These are phyloP conservation scores for Pseudorasbora parva DNA, from an alignment of 2,113 vertebrate species.

Conservation along the genomic window DNA sequence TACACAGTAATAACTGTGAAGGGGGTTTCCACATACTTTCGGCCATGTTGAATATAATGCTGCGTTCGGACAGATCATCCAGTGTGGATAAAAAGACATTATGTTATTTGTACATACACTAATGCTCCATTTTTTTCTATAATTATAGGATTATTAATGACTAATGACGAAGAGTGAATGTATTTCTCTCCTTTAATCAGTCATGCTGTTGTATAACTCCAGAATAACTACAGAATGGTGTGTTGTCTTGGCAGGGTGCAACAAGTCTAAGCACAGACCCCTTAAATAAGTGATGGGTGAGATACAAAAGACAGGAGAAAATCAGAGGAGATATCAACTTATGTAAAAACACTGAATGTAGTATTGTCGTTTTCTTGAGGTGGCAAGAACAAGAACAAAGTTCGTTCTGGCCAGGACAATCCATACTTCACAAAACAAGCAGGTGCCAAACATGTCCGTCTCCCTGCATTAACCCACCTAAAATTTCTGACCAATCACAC, in stretches of 20 bases:
- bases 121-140: background rate
- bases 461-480: too few species aligned
- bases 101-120: background rate
- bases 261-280: conserved; percentile 68
- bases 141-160: background rate
- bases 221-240: conserved; percentile 56
- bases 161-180: background rate
- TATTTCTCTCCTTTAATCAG: conserved; percentile 29
- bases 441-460: too few species aligned
- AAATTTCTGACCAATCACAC: too few species aligned
- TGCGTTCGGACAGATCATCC: background rate
- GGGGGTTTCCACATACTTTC: background rate
- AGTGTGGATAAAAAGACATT: background rate
- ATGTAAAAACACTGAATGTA: conserved; percentile 69
- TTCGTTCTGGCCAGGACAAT: too few species aligned
- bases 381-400: too few species aligned
- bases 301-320: conserved; percentile 63
- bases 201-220: conserved; percentile 42
- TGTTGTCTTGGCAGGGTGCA: conserved; percentile 57
- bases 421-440: too few species aligned
- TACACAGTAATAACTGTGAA: background rate
- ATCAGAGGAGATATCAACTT: conserved; percentile 60
- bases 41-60: background rate
- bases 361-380: too few species aligned
- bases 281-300: conserved; percentile 61